Conservation (phyloP, 2,113 vertebrate genomes). For the Perca flavescens region DNA sequence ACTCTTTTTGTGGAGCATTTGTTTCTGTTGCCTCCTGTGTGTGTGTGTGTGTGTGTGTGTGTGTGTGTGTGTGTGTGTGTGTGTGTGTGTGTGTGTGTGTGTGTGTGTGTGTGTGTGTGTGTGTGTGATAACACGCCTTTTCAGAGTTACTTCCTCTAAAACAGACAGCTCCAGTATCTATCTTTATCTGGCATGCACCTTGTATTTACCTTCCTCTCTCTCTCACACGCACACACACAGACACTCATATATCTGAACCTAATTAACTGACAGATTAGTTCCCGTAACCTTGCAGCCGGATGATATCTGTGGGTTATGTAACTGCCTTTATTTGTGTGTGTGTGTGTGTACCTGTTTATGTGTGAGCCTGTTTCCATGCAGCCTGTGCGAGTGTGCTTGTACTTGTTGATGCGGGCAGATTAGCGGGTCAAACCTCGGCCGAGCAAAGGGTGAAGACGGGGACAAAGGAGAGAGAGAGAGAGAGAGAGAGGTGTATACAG, state of each 20-base stretch:
- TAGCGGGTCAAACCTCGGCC: slow-evolving; percentile 71
- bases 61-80: slow-evolving; percentile 4
- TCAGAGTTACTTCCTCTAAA: slow-evolving; percentile 21
- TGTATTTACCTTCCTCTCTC: neutral
- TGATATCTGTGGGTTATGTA: slow-evolving; percentile 26
- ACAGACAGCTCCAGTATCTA: neutral
- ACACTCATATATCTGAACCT: slow-evolving; percentile 1
- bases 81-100: slow-evolving; percentile 18
- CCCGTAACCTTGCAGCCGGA: slow-evolving; percentile 3
- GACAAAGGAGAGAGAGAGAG: slow-evolving; percentile 57
- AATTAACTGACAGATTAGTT: slow-evolving; percentile 28
- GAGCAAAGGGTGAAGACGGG: slow-evolving; percentile 61
- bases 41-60: too few species aligned
- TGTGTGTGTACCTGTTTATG: slow-evolving; percentile 29
- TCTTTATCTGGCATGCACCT: slow-evolving; percentile 18
- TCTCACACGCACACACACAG: neutral
- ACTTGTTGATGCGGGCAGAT: slow-evolving; percentile 61
- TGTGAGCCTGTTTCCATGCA: slow-evolving; percentile 16
- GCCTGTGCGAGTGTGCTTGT: slow-evolving; percentile 25
- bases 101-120: slow-evolving; percentile 14
- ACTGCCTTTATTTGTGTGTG: neutral
- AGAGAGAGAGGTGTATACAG: slow-evolving; percentile 30
- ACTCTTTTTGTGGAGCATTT: neutral
- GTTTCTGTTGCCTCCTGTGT: neutral
- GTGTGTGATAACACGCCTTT: neutral